Evolutionary conservation across 2,888 invertebrate genomes (phyloP).

Genomic region (Rhagonycha fulva): DNA sequence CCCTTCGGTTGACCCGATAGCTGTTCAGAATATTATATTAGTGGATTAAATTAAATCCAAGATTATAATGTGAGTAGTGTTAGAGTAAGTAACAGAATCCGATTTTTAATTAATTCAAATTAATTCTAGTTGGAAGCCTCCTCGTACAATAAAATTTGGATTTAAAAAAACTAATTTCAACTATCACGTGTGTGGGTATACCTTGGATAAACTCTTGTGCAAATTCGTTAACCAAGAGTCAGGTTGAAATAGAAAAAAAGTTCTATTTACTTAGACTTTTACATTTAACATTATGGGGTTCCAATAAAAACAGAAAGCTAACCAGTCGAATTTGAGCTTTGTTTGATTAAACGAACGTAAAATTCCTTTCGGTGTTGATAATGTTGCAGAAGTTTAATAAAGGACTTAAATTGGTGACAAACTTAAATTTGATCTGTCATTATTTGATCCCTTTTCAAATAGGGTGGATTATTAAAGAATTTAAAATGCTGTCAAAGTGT

Average conservation of each 20-base stretch:
- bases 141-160: background rate
- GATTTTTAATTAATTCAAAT: background rate
- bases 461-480: background rate
- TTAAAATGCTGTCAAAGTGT: background rate
- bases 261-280: background rate
- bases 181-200: background rate
- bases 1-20: background rate
- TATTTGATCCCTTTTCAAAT: background rate
- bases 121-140: background rate
- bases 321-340: background rate
- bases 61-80: background rate
- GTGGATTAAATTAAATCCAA: background rate
- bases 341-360: background rate
- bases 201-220: background rate
- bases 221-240: background rate
- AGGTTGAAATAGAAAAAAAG: background rate
- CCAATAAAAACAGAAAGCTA: background rate
- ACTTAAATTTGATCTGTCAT: background rate
- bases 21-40: background rate
- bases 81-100: background rate
- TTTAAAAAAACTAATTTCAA: too few relatives aligned
- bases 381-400: background rate
- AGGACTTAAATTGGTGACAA: background rate
- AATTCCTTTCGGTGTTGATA: background rate
- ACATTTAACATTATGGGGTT: background rate